Base-by-base conservation (phyloP, 2,797 vertebrate genomes). In the Sebastes itinus region DNA sequence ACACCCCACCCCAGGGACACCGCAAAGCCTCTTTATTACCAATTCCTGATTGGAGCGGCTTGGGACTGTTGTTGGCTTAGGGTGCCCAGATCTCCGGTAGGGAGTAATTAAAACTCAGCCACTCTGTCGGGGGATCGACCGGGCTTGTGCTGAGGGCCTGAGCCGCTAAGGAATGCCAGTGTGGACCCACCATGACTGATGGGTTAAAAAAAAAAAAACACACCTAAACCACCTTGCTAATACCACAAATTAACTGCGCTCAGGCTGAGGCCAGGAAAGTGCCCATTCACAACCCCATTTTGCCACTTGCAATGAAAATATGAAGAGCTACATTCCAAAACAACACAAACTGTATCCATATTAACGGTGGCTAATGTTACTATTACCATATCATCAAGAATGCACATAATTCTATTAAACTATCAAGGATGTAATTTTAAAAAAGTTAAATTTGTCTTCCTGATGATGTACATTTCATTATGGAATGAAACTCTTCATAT, bases 111-210 rank as follows among this genome's bases (percentile, higher is more conserved):
- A 94, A 94, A 90, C 86, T 87, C 73, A 90, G 88, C 81, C 78
- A 87, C 77, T 88, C 82, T 46, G 74, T 77, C 14, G 83, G 77
- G 88, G 77, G 82, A 86, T 90, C 67, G 80, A 83, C 84, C 22
- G 27, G 81, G 85, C 87, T 86, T 89, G 87, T 84, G 86, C 86
- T 67, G 72, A 84, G 77, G 85, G 82, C 85, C 90, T 95, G 93
- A 95, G 94, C 94, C 49, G 86, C 94, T 91, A 52, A 89, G 92
- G 94, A 95, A 96, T 95, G 94, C 92, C 85, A 89, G 85, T 77
- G 87, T 92, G 84, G 82, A 88, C 83, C 68, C 83, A 85, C 86
- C 72, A 81, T 81, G 83, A 89, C 74, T 61, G 49, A 84, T 55
- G 49, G 84, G 72, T 80, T 75, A 28, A 52, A 46, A 69, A 64